Conservation (phyloP, 2,888 invertebrate genomes). For the Podotricha telesiphe region DNA sequence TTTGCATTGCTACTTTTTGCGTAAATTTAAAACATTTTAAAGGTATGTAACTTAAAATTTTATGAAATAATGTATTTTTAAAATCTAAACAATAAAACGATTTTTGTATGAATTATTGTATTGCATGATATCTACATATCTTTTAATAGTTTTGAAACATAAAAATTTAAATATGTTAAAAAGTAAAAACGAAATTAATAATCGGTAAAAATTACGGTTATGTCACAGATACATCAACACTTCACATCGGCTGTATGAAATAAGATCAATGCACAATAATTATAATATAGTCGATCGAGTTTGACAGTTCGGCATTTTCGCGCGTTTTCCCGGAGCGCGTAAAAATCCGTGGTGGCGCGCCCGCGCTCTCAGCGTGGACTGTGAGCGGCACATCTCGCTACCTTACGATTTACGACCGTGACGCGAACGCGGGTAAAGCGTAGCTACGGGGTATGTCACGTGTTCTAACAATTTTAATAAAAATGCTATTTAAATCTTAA, state of each 20-base stretch:
- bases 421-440: conserved; percentile 73
- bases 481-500: not conserved
- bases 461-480: conserved; percentile 30
- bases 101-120: too few species aligned
- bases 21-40: not conserved
- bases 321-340: conserved; percentile 76
- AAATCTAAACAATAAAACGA: too few species aligned
- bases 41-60: conserved; percentile 2
- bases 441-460: conserved; percentile 57
- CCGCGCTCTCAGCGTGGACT: conserved; percentile 71
- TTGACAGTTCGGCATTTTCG: conserved; percentile 78
- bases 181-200: not conserved
- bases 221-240: conserved; percentile 47
- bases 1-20: conserved; percentile 32
- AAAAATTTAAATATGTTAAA: conserved; percentile 15
- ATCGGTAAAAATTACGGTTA: conserved; percentile 22
- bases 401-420: conserved; percentile 75
- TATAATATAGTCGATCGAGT: conserved; percentile 56
- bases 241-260: conserved; percentile 51
- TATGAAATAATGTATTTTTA: not conserved
- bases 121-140: too few species aligned
- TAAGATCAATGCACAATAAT: conserved; percentile 47
- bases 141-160: not conserved
- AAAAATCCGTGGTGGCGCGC: conserved; percentile 58
- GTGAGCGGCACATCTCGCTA: conserved; percentile 68